Evolutionary conservation across 2,888 invertebrate species (phyloP), one percentile per base, ranked within the genome.

Genomic region (Athalia cordata): DNA sequence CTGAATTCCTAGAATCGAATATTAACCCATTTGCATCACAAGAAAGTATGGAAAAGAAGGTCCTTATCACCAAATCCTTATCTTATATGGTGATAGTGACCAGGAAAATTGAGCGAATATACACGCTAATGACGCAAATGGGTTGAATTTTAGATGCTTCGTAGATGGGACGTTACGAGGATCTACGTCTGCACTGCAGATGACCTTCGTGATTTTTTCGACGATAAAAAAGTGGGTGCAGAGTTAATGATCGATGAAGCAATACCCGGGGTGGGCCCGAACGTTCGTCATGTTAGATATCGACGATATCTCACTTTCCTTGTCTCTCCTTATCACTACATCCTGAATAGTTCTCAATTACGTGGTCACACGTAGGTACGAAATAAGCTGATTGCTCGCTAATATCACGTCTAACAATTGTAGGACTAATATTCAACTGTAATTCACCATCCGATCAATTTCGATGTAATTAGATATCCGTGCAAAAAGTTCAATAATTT

Each of bases 301-400:
- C 75, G 62, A 62, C 62, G 2, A 75, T 75, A 62, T 62, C 62
- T 50, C n/a, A 50, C 4, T 62, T 47, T 75, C 49, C 49, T 75
- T 64, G 75, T 75, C 75, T 75, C 62, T 64, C 62, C 15, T 64
- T 75, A 75, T 75, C 75, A 13, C 29, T 75, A 75, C 50, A 72
- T 52, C 62, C 75, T 15, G 29, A 59, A 72, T 15, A 59, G 45
- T 59, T 72, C 59, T 5, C 15, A 59, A 7, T 13, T 47, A 8
- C 45, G 70, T 13, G 59, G n/a, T n/a, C 7, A 5, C 43, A 52
- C 11, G 52, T 7, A 1, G 6, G 68, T 5, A 3, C 59, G 11
- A 13, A 5, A 59, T 59, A 55, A 55, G 43, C 68, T 29, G 29
- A 50, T 68, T 50, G 52, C 29, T 3, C 9, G 43, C n/a, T 15